Base-by-base conservation (phyloP, 2,797 vertebrate species). In the Chloroceryle inda region DNA sequence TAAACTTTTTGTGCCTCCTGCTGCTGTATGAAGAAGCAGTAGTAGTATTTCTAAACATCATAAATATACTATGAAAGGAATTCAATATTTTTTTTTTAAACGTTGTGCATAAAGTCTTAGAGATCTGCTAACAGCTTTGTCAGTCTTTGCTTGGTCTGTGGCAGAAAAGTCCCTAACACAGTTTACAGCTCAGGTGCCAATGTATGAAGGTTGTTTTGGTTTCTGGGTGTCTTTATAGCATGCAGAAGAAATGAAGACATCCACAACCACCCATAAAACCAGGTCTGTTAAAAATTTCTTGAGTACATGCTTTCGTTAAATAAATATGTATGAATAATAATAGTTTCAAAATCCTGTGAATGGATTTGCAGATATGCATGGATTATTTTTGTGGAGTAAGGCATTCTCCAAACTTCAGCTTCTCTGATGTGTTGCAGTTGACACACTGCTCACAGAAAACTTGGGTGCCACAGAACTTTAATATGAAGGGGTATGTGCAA, bases 61-160 rank as follows among this genome's bases (percentile, higher is more conserved):
- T 16, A 80, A 53, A 61, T 2, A 0, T 40, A 10, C 9, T 64
- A 66, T 49, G 42, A 78, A 86, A 80, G 40, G 5, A 89, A 82
- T 73, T 52, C 35, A 56, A 44, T 16, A 8, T 14, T 38, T 45
- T 45, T 45, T 18, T 20, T 40, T 13, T 18, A 77, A 91, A 81
- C 11, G n/a, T 72, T 14, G 17, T 0, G 0, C 23, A 31, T 59
- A 78, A 72, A 64, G 8, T 15, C 7, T 61, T 49, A 44, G 5
- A 69, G 76, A 8, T 53, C n/a, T 1, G 1, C 22, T 35, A 38
- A 37, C 16, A 72, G 6, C 24, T 93, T 56, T 79, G 44, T 37
- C 29, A 44, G 42, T 42, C 50, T 64, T 76, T 47, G 8, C 3
- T 12, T 78, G 58, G 4, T 40, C 69, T 40, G 33, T 64, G 64